Percentiles rank a stretch among this genome's conserved stretches.
Evolutionary conservation across 2,797 vertebrate genomes (phyloP).

Genomic region (Acanthurus leucopareius): DNA sequence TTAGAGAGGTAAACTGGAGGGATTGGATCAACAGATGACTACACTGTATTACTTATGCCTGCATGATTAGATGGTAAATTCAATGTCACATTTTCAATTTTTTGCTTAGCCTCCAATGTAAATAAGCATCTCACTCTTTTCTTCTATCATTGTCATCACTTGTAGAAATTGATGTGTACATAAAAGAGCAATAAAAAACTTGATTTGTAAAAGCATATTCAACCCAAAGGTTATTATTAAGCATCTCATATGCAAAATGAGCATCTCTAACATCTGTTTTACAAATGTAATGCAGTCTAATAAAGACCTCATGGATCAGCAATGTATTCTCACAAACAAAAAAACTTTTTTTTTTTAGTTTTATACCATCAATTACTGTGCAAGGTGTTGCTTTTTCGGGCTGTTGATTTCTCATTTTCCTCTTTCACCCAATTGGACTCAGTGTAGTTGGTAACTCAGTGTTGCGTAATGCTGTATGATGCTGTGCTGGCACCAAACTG

Average conservation of each 20-base stretch:
- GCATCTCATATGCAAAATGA: neutral
- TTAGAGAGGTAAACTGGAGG: slow-evolving; percentile 17
- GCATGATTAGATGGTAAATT: neutral
- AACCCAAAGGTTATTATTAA: neutral
- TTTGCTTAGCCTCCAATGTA: no score
- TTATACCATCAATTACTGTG: slow-evolving; percentile 27
- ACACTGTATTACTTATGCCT: neutral
- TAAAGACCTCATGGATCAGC: neutral
- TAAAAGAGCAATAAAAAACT: neutral
- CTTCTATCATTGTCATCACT: neutral
- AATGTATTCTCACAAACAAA: slow-evolving; percentile 5
- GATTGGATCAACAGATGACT: slow-evolving; percentile 26
- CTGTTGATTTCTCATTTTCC: slow-evolving; percentile 52
- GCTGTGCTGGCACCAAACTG: slow-evolving; percentile 36
- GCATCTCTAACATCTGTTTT: slow-evolving; percentile 13
- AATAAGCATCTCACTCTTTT: neutral
- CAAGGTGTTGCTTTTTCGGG: slow-evolving; percentile 41
- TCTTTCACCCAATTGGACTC: slow-evolving; percentile 33
- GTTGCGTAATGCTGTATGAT: slow-evolving; percentile 36
- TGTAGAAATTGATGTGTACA: neutral
- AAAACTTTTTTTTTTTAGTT: slow-evolving; percentile 5
- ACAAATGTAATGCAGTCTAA: slow-evolving; percentile 11
- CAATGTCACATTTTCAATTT: no score
- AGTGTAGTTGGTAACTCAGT: slow-evolving; percentile 48
- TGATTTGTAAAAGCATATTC: neutral